A percentile compares a stretch with the other conserved stretches of the same genome.
Conservation (phyloP, 2,113 vertebrate species). For the Vimba vimba region DNA sequence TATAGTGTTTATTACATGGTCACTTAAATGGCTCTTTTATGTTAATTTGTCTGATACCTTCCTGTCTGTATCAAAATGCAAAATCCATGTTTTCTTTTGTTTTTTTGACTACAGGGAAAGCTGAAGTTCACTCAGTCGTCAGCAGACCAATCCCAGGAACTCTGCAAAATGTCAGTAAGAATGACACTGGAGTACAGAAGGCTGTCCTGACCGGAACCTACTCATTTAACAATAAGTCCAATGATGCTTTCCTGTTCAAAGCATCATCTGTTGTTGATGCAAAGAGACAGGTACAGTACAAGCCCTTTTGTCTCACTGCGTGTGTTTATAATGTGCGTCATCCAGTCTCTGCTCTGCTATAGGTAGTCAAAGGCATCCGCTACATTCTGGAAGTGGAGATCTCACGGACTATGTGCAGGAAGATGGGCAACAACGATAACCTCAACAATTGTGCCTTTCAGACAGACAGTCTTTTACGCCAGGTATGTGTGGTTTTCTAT, state of each 20-base stretch:
- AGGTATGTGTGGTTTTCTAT: conserved; percentile 58
- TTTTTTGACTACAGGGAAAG: conserved; percentile 16
- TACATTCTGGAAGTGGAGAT: conserved; percentile 68
- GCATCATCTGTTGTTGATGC: conserved; percentile 59
- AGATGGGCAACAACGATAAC: conserved; percentile 48
- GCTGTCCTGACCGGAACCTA: conserved; percentile 58
- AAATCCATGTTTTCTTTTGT: too few relatives aligned
- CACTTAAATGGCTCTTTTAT: background rate
- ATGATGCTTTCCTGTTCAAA: conserved; percentile 75
- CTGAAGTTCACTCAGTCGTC: background rate
- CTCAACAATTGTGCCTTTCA: conserved; percentile 67
- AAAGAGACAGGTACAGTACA: conserved; percentile 67
- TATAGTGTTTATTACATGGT: background rate
- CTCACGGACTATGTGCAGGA: conserved; percentile 73
- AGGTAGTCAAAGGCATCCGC: conserved; percentile 70
- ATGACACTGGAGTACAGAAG: conserved; percentile 61
- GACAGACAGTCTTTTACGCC: conserved; percentile 60
- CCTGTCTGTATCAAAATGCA: too few relatives aligned
- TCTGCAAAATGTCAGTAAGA: conserved; percentile 64
- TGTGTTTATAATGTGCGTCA: background rate
- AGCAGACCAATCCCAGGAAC: conserved; percentile 59
- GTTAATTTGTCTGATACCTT: too few relatives aligned
- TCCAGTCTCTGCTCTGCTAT: background rate
- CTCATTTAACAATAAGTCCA: conserved; percentile 73
- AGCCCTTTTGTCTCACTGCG: background rate